Evolutionary conservation across 2,113 vertebrate species (phyloP), one percentile per base, ranked within the genome.

Genomic region (Cephalopholis sonnerati): DNA sequence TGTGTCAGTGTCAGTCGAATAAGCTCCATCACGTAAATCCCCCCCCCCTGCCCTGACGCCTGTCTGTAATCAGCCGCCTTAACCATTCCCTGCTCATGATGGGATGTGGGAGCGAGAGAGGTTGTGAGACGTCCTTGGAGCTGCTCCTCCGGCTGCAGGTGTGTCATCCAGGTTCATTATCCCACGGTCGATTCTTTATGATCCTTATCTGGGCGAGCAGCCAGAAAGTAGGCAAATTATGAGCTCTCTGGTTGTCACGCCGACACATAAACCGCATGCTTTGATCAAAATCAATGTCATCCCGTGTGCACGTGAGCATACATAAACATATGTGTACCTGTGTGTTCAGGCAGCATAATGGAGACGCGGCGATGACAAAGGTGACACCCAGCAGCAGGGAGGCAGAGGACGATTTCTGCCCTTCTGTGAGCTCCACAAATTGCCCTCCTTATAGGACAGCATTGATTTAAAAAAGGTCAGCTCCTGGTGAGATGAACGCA

Each of bases 391-490:
- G 59, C 66, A 57, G 77, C 79, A 25, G 53, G 65, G 63, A 81
- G 57, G 22, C 44, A 65, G 69, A 41, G 71, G 83, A 59, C 55
- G 10, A 81, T 81, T 77, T 77, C 74, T 70, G 27, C 48, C 59
- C 24, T 74, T 66, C 24, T 81, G 44, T 48, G 74, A 58, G 36
- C n/a, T 50, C 17, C 76, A 71, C 69, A 83, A 89, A 88, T 82
- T 59, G 46, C 74, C 53, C 32, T 72, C 53, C 36, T 81, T 81
- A 81, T 79, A 17, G 59, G 55, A 69, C 73, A 82, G 64, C 79
- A 90, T 78, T 83, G 81, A 92, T 92, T 89, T 74, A 2, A 48
- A 76, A 86, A 91, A 92, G 85, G 82, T 87, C 82, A 80, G 11
- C 54, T 66, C n/a, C 24, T 63, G 69, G 13, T 54, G 54, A 74